Evolutionary conservation across 1,140 invertebrate genomes (phyloP).

Genomic region (Piezodorus guildinii): DNA sequence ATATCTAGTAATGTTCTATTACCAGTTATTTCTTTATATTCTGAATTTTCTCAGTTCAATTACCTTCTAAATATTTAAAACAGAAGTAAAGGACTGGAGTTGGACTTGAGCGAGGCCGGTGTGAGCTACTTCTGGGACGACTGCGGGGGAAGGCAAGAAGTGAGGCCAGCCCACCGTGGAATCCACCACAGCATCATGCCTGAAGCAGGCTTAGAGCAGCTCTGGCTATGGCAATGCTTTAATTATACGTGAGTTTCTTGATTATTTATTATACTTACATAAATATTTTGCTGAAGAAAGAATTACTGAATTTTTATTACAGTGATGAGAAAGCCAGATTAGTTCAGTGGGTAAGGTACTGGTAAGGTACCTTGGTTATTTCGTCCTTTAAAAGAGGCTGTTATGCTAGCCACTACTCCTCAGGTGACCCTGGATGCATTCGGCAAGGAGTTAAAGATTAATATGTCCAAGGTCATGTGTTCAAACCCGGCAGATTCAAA

Average conservation of each 20-base stretch:
- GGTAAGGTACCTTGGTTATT: too few relatives aligned
- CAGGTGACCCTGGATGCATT: too few relatives aligned
- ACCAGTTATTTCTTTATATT: too few relatives aligned
- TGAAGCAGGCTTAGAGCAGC: conserved; percentile 40
- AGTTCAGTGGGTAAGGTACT: too few relatives aligned
- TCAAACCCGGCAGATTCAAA: too few relatives aligned
- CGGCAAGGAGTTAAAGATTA: too few relatives aligned
- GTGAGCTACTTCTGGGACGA: conserved; percentile 40
- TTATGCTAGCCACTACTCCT: too few relatives aligned
- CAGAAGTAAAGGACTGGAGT: conserved; percentile 36
- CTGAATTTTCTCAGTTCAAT: too few relatives aligned
- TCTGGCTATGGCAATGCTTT: conserved; percentile 53
- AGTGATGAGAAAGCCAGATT: too few relatives aligned
- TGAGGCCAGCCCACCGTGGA: conserved; percentile 32
- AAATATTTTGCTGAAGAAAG: background rate
- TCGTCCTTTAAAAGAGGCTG: too few relatives aligned
- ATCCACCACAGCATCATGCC: conserved; percentile 34
- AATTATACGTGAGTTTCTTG: conserved; percentile 45
- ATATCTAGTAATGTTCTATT: too few relatives aligned
- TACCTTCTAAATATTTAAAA: conserved; percentile 5
- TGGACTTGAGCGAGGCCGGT: conserved; percentile 47
- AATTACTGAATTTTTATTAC: background rate
- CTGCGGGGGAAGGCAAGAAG: conserved; percentile 29
- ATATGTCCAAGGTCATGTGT: too few relatives aligned
- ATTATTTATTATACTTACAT: background rate